These are phyloP conservation scores for Cepaea nemoralis DNA, from an alignment of 1,140 invertebrate genomes.

Conservation along the genomic window DNA sequence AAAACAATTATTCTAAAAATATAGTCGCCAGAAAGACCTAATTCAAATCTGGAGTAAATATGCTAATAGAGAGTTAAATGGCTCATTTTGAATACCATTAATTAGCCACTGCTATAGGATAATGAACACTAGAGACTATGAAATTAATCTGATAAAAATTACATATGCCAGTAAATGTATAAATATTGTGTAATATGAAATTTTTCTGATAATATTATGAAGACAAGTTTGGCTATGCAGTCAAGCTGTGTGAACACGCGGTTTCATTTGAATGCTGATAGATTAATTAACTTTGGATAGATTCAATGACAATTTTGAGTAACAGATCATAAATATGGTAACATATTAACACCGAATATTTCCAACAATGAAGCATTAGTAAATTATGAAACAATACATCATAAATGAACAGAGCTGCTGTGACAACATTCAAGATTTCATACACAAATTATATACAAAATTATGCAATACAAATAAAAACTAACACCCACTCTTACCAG, in stretches of 20 bases:
- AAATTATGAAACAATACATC: neutral
- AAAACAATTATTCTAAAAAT: neutral
- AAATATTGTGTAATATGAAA: neutral
- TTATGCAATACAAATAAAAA: neutral
- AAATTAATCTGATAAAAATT: neutral
- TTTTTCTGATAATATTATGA: neutral
- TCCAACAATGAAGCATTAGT: neutral
- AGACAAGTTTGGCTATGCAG: neutral
- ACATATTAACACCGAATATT: neutral
- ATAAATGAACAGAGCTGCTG: neutral
- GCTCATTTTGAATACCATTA: neutral
- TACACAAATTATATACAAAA: neutral
- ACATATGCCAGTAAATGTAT: neutral
- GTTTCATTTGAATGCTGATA: neutral
- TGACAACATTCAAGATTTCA: neutral
- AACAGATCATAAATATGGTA: neutral
- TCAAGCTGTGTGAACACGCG: neutral
- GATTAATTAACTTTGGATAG: neutral
- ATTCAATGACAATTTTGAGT: neutral
- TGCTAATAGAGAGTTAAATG: neutral
- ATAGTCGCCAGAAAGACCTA: neutral
- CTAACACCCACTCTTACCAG: too few relatives aligned
- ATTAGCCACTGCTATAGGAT: neutral
- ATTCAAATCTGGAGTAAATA: constrained; percentile 5
- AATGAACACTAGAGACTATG: neutral